Conservation (phyloP, 2,888 invertebrate species). For the Plebejus melissa region DNA sequence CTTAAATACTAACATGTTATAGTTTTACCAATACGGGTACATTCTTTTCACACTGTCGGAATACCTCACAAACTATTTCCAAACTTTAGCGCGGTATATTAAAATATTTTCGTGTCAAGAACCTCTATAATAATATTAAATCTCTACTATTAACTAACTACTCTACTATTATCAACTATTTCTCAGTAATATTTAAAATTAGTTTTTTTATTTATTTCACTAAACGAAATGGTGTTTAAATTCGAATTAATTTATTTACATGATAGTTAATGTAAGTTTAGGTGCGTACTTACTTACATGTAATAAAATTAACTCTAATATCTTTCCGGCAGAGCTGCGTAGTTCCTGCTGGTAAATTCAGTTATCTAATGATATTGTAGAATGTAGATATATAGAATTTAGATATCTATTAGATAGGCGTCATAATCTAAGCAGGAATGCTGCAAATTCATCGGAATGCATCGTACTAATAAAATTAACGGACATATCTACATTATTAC, state of each 20-base stretch:
- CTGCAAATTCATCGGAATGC: constrained; percentile 5
- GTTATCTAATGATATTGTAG: neutral
- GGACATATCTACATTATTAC: neutral
- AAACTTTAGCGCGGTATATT: constrained; percentile 16
- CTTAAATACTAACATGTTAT: neutral
- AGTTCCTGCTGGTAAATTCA: no score
- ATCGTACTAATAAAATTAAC: constrained; percentile 11
- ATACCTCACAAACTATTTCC: constrained; percentile 6
- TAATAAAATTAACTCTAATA: no score
- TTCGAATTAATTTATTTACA: no score
- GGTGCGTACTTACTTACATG: no score
- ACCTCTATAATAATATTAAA: neutral
- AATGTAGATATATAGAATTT: neutral
- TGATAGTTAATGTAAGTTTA: no score
- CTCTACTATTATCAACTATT: no score
- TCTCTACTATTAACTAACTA: no score
- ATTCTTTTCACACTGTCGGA: neutral
- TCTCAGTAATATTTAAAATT: no score
- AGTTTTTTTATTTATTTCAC: no score
- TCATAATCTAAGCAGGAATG: constrained; percentile 3
- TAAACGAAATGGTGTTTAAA: no score
- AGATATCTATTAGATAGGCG: neutral
- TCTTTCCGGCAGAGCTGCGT: no score
- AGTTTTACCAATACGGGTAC: neutral
- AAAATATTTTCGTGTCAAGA: neutral